Percentiles rank a stretch among this genome's conserved stretches.
These are phyloP conservation scores for Bombus fervidus DNA, from an alignment of 1,140 invertebrate species.

Conservation along the genomic window DNA sequence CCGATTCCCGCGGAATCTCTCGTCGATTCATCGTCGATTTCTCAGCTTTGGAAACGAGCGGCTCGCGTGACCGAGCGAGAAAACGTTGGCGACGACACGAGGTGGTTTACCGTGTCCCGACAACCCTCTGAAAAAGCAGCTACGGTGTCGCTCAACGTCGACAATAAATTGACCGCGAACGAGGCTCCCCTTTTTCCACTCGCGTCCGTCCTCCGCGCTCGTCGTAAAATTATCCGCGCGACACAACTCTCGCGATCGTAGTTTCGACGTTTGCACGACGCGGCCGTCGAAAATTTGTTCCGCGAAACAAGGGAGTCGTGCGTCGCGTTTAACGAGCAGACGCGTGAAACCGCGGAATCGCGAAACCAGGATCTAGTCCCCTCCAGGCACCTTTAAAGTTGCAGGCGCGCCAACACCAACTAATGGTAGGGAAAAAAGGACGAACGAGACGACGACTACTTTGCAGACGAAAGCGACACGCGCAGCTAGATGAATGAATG, in stretches of 20 bases:
- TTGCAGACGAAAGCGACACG: constrained; percentile 11
- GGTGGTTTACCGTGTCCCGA: background rate
- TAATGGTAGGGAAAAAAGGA: constrained; percentile 1
- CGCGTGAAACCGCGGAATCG: background rate
- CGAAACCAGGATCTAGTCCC: constrained; percentile 31
- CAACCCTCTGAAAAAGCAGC: background rate
- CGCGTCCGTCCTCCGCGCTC: too few species aligned
- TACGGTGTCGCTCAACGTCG: background rate
- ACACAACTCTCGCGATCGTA: background rate
- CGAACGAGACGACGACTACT: background rate
- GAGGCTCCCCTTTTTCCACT: background rate
- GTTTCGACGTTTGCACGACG: background rate
- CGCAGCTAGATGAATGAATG: background rate
- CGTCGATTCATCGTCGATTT: constrained; percentile 37
- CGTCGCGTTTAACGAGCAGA: constrained; percentile 32
- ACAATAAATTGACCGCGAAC: constrained; percentile 12
- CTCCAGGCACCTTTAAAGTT: constrained; percentile 35
- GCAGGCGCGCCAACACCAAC: too few species aligned
- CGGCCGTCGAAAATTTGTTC: background rate
- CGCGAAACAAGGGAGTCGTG: constrained; percentile 20
- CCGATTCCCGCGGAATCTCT: background rate
- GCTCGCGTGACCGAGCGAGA: constrained; percentile 14
- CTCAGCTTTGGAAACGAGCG: background rate
- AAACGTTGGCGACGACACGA: background rate
- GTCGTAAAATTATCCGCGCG: background rate